These are phyloP conservation scores for Petrocephalus sullivani DNA, from an alignment of 2,797 vertebrate genomes.

Conservation along the genomic window DNA sequence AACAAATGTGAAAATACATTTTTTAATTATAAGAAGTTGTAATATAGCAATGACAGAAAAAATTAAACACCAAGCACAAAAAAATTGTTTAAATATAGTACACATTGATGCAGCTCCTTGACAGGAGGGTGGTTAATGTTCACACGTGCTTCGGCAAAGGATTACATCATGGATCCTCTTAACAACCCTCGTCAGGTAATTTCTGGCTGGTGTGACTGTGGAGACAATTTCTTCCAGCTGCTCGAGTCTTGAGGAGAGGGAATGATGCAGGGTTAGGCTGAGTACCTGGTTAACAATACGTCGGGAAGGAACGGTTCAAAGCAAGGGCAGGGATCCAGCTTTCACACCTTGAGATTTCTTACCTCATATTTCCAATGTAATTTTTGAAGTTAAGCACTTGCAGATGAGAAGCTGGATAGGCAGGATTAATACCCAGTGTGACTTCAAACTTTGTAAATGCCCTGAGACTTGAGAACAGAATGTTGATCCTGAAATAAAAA, in stretches of 20 bases:
- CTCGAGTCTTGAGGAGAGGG: constrained; percentile 45
- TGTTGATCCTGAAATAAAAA: constrained; percentile 45
- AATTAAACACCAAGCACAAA: background rate
- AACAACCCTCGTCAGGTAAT: constrained; percentile 57
- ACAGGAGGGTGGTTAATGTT: background rate
- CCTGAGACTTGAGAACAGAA: constrained; percentile 62
- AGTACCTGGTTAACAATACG: background rate
- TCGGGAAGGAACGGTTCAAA: background rate
- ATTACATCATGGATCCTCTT: constrained; percentile 55
- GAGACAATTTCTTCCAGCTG: constrained; percentile 56
- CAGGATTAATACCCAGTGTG: constrained; percentile 44
- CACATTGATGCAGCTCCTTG: background rate
- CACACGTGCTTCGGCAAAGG: constrained; percentile 38
- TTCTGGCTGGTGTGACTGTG: constrained; percentile 48
- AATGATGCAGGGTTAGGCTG: background rate
- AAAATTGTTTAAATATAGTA: background rate
- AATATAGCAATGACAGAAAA: background rate
- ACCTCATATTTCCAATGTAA: constrained; percentile 55
- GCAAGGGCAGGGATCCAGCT: background rate
- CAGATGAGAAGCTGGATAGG: constrained; percentile 40
- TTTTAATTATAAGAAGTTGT: background rate
- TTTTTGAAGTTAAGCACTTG: constrained; percentile 55
- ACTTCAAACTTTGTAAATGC: constrained; percentile 60
- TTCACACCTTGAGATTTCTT: constrained; percentile 29
- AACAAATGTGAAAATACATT: background rate